These are phyloP conservation scores for Ochropleura leucogaster DNA, from an alignment of 2,888 invertebrate species.

Conservation along the genomic window DNA sequence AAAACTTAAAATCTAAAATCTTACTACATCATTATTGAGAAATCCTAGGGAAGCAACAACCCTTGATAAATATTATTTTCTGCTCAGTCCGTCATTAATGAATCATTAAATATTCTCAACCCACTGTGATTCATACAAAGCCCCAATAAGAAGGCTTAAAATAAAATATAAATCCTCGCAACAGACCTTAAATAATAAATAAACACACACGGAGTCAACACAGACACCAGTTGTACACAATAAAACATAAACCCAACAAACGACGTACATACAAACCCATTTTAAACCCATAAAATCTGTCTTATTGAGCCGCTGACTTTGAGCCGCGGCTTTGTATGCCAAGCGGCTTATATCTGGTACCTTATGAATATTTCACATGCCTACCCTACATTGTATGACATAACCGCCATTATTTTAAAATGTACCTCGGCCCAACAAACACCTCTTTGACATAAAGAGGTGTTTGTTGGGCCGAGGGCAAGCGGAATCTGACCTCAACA, in stretches of 20 bases:
- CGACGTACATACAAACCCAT: conserved; percentile 47
- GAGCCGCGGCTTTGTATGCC: conserved; percentile 61
- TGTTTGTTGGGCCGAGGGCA: conserved; percentile 10
- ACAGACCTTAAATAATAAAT: conserved; percentile 34
- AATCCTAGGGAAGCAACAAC: background rate
- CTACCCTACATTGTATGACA: conserved; percentile 51
- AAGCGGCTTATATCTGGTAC: conserved; percentile 67
- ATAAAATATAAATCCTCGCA: background rate
- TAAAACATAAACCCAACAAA: conserved; percentile 35
- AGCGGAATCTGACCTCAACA: conserved; percentile 35
- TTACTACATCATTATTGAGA: background rate
- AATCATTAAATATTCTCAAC: background rate
- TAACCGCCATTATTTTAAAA: conserved; percentile 48
- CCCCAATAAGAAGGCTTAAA: background rate
- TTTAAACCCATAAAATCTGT: conserved; percentile 72
- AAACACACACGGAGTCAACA: conserved; percentile 17
- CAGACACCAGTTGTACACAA: conserved; percentile 16
- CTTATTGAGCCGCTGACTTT: conserved; percentile 68
- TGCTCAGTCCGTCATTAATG: background rate
- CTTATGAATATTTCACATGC: conserved; percentile 78
- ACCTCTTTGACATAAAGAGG: no score
- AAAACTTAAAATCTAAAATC: background rate
- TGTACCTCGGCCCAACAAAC: no score
- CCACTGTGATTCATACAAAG: background rate
- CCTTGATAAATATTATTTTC: background rate